phyloP scores from a whole-genome alignment of 2,888 invertebrate genomes.

The Drosophila fulvimacula region DNA sequence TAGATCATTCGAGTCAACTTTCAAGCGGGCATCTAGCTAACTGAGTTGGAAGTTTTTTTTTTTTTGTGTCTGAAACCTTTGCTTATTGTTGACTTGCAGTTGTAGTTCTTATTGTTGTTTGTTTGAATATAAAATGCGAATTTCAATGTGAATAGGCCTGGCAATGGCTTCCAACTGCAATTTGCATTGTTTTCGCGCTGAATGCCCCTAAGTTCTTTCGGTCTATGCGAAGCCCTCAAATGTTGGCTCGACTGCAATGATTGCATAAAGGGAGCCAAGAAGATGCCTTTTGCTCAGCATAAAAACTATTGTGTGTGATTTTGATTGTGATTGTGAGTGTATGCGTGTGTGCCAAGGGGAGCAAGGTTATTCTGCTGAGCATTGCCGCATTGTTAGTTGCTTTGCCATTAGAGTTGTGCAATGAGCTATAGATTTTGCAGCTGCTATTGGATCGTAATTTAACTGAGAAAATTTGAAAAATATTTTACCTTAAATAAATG shows the following conservation, averaged over 20 bases:
- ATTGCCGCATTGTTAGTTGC: constrained; percentile 55
- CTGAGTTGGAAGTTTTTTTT: background rate
- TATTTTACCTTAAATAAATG: background rate
- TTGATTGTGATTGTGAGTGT: constrained; percentile 18
- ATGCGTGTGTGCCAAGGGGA: constrained; percentile 44
- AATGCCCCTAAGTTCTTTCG: constrained; percentile 48
- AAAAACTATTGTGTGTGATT: constrained; percentile 59
- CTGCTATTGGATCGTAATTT: constrained; percentile 21
- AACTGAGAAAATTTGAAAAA: constrained; percentile 7
- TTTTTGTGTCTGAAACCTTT: background rate
- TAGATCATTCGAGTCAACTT: background rate
- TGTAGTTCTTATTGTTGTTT: constrained; percentile 20
- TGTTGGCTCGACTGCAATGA: constrained; percentile 61
- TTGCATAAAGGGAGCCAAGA: constrained; percentile 64
- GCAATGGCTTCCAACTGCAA: constrained; percentile 65
- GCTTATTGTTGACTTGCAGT: constrained; percentile 69
- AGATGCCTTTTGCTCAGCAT: constrained; percentile 41
- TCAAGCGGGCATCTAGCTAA: background rate
- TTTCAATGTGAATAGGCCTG: constrained; percentile 71
- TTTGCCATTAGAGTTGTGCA: constrained; percentile 49
- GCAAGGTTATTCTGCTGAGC: constrained; percentile 65
- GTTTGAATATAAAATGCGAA: constrained; percentile 67
- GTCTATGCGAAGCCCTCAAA: constrained; percentile 26
- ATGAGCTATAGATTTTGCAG: constrained; percentile 19
- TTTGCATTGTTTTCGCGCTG: constrained; percentile 72